Percentiles rank a stretch among this genome's conserved stretches.
Evolutionary conservation across 2,797 vertebrate genomes (phyloP).

Genomic region (Manis javanica): DNA sequence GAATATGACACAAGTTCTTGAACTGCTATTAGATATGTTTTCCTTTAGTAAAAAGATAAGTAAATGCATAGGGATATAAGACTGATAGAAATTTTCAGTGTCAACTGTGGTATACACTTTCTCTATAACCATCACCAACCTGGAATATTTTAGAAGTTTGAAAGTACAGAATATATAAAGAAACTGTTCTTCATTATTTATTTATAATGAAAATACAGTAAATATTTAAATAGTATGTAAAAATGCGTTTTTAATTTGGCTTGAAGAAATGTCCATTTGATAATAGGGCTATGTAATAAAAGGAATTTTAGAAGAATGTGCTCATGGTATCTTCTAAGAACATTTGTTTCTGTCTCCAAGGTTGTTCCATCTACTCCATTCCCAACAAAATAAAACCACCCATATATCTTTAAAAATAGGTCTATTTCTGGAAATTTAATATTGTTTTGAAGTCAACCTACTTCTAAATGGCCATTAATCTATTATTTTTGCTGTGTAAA

Average conservation of each 20-base stretch:
- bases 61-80: background rate
- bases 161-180: background rate
- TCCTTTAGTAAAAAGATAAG: background rate
- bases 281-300: background rate
- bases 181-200: background rate
- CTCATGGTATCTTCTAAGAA: background rate
- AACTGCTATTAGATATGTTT: background rate
- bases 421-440: background rate
- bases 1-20: background rate
- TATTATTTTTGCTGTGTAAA: background rate
- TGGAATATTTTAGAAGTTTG: background rate
- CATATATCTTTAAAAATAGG: background rate
- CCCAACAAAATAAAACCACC: background rate
- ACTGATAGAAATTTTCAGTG: background rate
- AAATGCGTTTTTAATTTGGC: background rate
- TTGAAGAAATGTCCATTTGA: background rate
- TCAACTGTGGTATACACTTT: background rate
- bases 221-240: background rate
- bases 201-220: background rate
- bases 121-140: background rate
- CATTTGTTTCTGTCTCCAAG: background rate
- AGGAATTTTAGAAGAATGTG: background rate
- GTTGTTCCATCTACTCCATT: background rate
- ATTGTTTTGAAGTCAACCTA: background rate
- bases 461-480: background rate